A percentile compares a stretch with the other conserved stretches of the same genome.
These are phyloP conservation scores for Exephanes ischioxanthus DNA, from an alignment of 2,888 invertebrate species.

Conservation along the genomic window DNA sequence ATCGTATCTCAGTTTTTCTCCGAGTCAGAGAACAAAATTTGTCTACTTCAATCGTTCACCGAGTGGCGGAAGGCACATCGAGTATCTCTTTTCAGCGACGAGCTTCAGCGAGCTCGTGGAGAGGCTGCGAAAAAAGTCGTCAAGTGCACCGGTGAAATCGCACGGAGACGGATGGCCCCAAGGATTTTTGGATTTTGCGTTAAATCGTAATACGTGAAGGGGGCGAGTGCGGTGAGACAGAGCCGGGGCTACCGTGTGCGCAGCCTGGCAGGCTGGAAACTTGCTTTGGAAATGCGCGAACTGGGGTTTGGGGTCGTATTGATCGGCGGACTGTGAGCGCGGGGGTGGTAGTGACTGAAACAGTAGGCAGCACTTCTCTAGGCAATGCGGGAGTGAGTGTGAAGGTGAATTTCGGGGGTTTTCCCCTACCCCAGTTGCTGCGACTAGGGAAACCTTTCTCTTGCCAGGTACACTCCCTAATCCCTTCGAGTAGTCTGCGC, in stretches of 20 bases:
- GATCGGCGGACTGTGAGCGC: constrained; percentile 76
- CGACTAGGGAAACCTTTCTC: constrained; percentile 53
- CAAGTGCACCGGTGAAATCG: not conserved
- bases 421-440: constrained; percentile 26
- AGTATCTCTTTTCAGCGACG: not conserved
- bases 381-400: constrained; percentile 54
- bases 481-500: constrained; percentile 41
- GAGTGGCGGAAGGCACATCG: not conserved
- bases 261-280: constrained; percentile 68
- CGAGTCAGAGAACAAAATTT: not conserved
- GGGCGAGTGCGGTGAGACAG: constrained; percentile 3
- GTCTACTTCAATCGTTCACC: not conserved
- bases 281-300: constrained; percentile 81
- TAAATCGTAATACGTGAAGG: not conserved
- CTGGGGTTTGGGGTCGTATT: constrained; percentile 82
- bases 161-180: not conserved
- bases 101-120: not conserved
- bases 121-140: not conserved
- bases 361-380: constrained; percentile 79
- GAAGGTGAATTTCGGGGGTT: constrained; percentile 53
- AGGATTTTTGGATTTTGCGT: constrained; percentile 5
- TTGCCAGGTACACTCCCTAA: constrained; percentile 48
- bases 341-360: constrained; percentile 76
- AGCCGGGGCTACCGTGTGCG: constrained; percentile 7
- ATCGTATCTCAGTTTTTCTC: not conserved